Evolutionary conservation across 2,797 vertebrate genomes (phyloP), one percentile per base, ranked within the genome.

Genomic region (Chiroxiphia lanceolata): DNA sequence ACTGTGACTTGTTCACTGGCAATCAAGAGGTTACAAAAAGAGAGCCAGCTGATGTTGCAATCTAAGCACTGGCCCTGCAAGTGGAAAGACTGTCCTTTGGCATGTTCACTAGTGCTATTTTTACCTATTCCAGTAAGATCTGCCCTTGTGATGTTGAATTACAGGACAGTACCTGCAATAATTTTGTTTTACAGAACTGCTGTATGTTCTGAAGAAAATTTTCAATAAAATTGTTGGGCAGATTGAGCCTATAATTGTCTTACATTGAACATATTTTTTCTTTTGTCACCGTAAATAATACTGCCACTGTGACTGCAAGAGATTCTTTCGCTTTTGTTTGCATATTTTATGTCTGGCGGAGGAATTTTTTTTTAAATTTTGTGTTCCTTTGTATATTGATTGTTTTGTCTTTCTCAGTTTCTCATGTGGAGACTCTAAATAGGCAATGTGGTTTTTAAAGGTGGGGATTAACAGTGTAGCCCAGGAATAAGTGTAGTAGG

Each of bases 71-170:
- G 74, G 87, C 94, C 84, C 64, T 91, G 89, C 36, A 95, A 95
- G 89, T 97, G 93, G 95, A 95, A 96, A 94, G 91, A 95, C 74
- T 96, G 85, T 90, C 69, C 93, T 92, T 85, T 96, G 95, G 93
- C 95, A 96, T 95, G 94, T 78, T 92, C 94, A 44, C 90, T 83
- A 56, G n/a, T 94, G 95, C 94, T 97, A 93, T 97, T 97, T 97
- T 98, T 97, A 94, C 95, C 78, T 95, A 64, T 97, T 97, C 93
- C 95, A 95, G 82, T 92, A 96, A 96, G 85, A 94, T 96, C 93
- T 96, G 89, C 87, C 90, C 92, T 95, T 97, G 89, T 91, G 77
- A 95, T 96, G 96, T 90, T 96, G 50, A 84, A 63, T 70, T 96
- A 87, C 74, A 95, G 82, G 54, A 69, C 92, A 54, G 21, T 93